Percentiles rank a stretch among this genome's conserved stretches.
phyloP scores from a whole-genome alignment of 2,113 vertebrate genomes.

The Edolisoma coerulescens region DNA sequence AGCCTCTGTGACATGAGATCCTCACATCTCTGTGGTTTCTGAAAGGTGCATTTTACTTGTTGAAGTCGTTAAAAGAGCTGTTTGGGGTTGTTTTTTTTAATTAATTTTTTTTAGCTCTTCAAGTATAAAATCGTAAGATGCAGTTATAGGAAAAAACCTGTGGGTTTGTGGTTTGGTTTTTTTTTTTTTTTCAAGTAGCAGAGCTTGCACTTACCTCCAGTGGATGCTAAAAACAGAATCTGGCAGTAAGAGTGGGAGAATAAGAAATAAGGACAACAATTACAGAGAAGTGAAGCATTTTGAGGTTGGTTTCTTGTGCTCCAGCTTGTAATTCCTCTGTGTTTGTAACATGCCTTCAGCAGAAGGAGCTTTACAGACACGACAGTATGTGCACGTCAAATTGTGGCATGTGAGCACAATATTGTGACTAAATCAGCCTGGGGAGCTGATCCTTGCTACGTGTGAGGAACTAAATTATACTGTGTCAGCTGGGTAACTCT shows the following conservation, averaged over 20 bases:
- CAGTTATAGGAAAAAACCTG: background rate
- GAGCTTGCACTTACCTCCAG: background rate
- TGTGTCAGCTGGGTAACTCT: background rate
- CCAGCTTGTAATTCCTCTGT: background rate
- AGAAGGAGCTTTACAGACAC: background rate
- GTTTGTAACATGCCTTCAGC: background rate
- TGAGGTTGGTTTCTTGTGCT: background rate
- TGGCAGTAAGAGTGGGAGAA: background rate
- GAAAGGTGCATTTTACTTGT: background rate
- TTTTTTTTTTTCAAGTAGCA: background rate
- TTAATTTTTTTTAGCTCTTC: background rate
- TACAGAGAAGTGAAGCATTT: background rate
- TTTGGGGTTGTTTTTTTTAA: background rate
- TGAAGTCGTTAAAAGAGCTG: background rate
- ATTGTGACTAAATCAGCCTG: background rate
- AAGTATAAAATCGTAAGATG: background rate
- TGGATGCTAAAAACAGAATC: background rate
- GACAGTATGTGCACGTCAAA: background rate
- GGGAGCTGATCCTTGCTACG: background rate
- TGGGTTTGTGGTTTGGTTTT: background rate
- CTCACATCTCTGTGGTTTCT: background rate
- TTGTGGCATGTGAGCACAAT: background rate
- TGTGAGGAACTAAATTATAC: background rate
- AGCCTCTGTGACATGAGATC: background rate
- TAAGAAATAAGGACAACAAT: background rate